Percentiles rank a stretch among this genome's conserved stretches.
Conservation (phyloP, 2,888 invertebrate genomes). For the Ennomos fuscantarius region DNA sequence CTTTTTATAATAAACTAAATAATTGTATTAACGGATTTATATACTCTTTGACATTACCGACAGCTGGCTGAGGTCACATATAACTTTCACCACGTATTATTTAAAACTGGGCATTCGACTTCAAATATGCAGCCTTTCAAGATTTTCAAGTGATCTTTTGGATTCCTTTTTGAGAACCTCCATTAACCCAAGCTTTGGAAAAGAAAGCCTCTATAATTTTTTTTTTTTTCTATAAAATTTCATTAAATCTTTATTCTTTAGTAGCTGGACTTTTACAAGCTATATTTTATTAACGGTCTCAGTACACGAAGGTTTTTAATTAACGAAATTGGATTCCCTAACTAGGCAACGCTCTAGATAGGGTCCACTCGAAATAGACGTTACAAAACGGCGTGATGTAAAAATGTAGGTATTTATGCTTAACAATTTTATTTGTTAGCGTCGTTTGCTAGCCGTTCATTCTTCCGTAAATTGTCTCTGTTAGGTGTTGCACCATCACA, state of each 20-base stretch:
- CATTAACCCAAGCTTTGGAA: conserved; percentile 34
- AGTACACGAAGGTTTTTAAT: conserved; percentile 59
- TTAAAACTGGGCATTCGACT: conserved; percentile 44
- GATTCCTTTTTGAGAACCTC: conserved; percentile 38
- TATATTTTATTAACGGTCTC: conserved; percentile 51
- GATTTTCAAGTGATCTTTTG: conserved; percentile 49
- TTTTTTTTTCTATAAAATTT: conserved; percentile 39
- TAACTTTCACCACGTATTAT: conserved; percentile 48
- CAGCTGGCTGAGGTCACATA: conserved; percentile 41
- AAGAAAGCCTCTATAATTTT: conserved; percentile 43
- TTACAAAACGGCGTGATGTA: conserved; percentile 35
- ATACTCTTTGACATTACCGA: conserved; percentile 43
- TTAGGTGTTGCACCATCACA: conserved; percentile 56
- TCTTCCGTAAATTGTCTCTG: conserved; percentile 61
- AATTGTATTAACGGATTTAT: conserved; percentile 40
- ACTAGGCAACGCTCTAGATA: conserved; percentile 34
- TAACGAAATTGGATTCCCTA: conserved; percentile 57
- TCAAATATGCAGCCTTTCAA: conserved; percentile 48
- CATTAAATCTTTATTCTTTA: conserved; percentile 29
- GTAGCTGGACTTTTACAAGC: conserved; percentile 41
- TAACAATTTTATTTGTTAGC: conserved; percentile 46
- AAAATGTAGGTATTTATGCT: conserved; percentile 41
- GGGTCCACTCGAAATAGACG: conserved; percentile 37
- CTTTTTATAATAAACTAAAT: conserved; percentile 12
- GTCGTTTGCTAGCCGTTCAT: conserved; percentile 46